Base-by-base conservation (phyloP, 2,113 vertebrate genomes). In the Prionailurus viverrinus region DNA sequence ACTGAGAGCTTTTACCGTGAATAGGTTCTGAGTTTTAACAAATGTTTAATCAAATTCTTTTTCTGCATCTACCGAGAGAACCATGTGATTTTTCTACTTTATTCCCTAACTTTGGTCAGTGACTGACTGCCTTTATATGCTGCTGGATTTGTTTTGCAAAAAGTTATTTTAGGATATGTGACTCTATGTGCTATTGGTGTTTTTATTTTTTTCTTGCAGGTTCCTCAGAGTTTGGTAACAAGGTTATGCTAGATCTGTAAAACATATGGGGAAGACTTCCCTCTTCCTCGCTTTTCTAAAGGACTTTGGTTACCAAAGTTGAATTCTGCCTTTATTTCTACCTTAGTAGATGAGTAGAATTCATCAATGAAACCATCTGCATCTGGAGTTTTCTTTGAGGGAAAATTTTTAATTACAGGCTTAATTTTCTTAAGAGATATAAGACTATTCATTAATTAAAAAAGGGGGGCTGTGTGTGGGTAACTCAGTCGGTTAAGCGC, bases 391-490 rank as follows among this genome's bases (percentile, higher is more conserved):
- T 83, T 63, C 66, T 71, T 90, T 95, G 45, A 90, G 55, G 12
- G 19, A 51, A 83, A 83, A 39, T 45, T 58, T 68, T 87, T 48
- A 69, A 58, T 41, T 78, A 41, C 2, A 33, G 15, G 8, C 48
- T 78, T 78, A 66, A 53, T 94, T 78, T 90, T 7, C n/a, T 84
- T 89, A 84, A 76, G 71, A 80, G 73, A 58, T n/a, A 65, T 39
- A 25, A 15, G 4, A 58, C 16, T 73, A 7, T 89, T 45, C 61
- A 79, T 55, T 55, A 55, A 55, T 55, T 55, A 1, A 55, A 55
- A 55, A 55, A 18, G 53, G 53, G 16, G 53, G 16, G 53, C 14
- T 18, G 16, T 18, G 16, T 15, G 4, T 55, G 16, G 53, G 16
- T 55, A 16, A 16, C 53, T 55, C 53, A 16, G 51, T 12, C 51